Conservation (phyloP, 2,888 invertebrate species). For the Halictus quadricinctus region DNA sequence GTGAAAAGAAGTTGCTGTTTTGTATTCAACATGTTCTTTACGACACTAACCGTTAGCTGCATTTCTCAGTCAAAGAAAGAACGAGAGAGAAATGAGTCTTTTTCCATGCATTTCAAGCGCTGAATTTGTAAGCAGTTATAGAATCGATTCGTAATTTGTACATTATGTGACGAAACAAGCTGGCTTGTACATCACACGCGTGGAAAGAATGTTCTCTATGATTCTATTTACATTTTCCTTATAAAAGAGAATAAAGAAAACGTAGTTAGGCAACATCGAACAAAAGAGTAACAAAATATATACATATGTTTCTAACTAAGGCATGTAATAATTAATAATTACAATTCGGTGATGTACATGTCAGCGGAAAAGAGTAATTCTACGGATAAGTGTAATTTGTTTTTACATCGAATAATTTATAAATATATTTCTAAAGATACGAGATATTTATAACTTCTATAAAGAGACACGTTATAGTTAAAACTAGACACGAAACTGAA, state of each 20-base stretch:
- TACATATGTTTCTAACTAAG: background rate
- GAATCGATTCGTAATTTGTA: conserved; percentile 54
- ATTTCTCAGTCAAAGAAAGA: conserved; percentile 25
- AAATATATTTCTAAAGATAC: conserved; percentile 59
- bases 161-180: conserved; percentile 32
- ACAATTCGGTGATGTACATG: conserved; percentile 55
- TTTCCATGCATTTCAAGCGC: conserved; percentile 55
- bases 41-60: conserved; percentile 51
- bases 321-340: conserved; percentile 20
- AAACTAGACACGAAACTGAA: conserved; percentile 47
- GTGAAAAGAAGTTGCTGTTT: conserved; percentile 43
- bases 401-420: conserved; percentile 60
- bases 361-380: conserved; percentile 40
- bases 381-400: conserved; percentile 56
- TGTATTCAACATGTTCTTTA: conserved; percentile 47
- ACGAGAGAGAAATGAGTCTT: conserved; percentile 32
- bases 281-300: background rate
- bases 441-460: conserved; percentile 63
- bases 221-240: conserved; percentile 22
- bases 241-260: background rate
- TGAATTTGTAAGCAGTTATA: conserved; percentile 51
- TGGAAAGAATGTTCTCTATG: conserved; percentile 17
- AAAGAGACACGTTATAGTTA: conserved; percentile 53
- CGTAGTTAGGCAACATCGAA: conserved; percentile 3
- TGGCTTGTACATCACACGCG: conserved; percentile 47